These are phyloP conservation scores for Xyrauchen texanus DNA, from an alignment of 2,113 vertebrate species.

Conservation along the genomic window DNA sequence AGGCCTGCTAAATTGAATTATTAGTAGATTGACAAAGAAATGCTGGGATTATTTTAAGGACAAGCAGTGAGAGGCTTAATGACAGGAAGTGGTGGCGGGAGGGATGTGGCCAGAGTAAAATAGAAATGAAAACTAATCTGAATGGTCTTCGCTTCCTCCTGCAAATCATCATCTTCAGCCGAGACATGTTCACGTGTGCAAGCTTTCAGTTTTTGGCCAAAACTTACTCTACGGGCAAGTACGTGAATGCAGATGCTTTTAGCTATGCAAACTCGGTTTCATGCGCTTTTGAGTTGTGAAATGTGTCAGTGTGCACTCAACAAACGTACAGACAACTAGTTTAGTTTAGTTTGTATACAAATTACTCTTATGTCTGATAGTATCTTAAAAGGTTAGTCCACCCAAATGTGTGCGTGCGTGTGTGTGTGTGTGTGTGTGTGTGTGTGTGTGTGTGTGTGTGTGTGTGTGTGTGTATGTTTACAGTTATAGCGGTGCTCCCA, in stretches of 20 bases:
- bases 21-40: constrained; percentile 76
- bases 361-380: no score
- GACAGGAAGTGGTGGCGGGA: constrained; percentile 62
- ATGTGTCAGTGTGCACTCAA: not conserved
- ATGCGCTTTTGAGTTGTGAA: not conserved
- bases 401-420: constrained; percentile 27
- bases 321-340: no score
- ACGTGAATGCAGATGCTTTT: not conserved
- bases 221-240: not conserved
- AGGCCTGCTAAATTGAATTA: constrained; percentile 79
- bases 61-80: constrained; percentile 67
- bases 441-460: constrained; percentile 41
- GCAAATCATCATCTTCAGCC: constrained; percentile 73
- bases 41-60: constrained; percentile 71
- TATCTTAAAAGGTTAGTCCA: no score
- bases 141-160: constrained; percentile 40
- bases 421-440: constrained; percentile 29
- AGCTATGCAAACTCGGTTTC: not conserved
- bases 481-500: constrained; percentile 57
- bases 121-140: not conserved
- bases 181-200: constrained; percentile 40
- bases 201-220: constrained; percentile 6
- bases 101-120: constrained; percentile 62
- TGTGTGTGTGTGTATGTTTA: constrained; percentile 33
- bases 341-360: no score